phyloP scores from a whole-genome alignment of 2,888 invertebrate genomes.

The Drosophila kanekoi region DNA sequence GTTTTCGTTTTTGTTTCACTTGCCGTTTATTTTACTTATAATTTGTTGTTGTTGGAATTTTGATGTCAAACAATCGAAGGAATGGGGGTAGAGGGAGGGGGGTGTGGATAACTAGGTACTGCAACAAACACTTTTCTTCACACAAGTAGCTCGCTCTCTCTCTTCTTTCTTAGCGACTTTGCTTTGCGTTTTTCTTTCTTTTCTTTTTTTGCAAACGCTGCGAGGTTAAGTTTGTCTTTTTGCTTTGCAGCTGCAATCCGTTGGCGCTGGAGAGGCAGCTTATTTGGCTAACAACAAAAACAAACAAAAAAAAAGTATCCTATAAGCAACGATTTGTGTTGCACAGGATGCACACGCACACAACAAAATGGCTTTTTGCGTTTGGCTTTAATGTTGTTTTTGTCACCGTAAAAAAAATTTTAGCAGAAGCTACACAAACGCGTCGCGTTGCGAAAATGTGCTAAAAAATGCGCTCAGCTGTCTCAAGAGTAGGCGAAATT shows the following conservation, averaged over 20 bases:
- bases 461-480: constrained; percentile 72
- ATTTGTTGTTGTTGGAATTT: constrained; percentile 21
- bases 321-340: constrained; percentile 48
- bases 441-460: constrained; percentile 67
- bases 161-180: constrained; percentile 40
- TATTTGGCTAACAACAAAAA: constrained; percentile 39
- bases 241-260: constrained; percentile 57
- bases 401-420: constrained; percentile 73
- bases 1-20: constrained; percentile 25
- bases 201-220: constrained; percentile 56
- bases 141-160: constrained; percentile 41
- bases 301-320: constrained; percentile 55
- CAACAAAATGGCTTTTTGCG: constrained; percentile 37
- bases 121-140: constrained; percentile 56
- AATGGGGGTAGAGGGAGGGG: constrained; percentile 3
- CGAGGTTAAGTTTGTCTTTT: constrained; percentile 76
- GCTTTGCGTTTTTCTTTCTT: constrained; percentile 36
- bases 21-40: constrained; percentile 23
- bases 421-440: constrained; percentile 70
- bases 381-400: constrained; percentile 54
- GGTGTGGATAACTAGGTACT: constrained; percentile 20
- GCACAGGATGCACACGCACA: constrained; percentile 43
- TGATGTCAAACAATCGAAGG: constrained; percentile 5
- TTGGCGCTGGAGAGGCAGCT: constrained; percentile 37
- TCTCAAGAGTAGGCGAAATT: constrained; percentile 19